Base-by-base conservation (phyloP, 2,797 vertebrate species). In the Epinephelus malabaricus region DNA sequence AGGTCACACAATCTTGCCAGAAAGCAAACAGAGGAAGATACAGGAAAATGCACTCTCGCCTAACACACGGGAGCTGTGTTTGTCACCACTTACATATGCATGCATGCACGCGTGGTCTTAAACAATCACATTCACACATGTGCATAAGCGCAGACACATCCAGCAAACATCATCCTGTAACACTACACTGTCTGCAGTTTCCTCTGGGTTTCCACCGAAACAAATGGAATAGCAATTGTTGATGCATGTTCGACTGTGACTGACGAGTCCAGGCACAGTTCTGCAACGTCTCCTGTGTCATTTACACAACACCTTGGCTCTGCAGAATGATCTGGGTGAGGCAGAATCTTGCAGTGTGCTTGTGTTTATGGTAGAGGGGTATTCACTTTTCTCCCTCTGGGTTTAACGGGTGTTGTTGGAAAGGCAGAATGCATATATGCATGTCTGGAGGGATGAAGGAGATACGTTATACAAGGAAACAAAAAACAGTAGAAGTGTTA, bases 1-100 rank as follows among this genome's bases (percentile, higher is more conserved):
- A 78, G 89, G 88, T 91, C 85, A 87, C 80, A 88, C 78, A 76
- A 78, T 84, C 78, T 80, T 86, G 73, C 77, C 69, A 79, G 46
- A 72, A 79, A 82, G 76, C 76, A 86, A 90, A 82, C 73, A 78
- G 64, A 74, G 61, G 69, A 89, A 83, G 30, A 67, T 76, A 72
- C 69, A 83, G 78, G 68, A 49, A 87, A 86, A 88, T 19, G 73
- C 71, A 79, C 51, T 77, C 23, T 38, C 34, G 70, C 74, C 62
- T 53, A 19, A 84, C 78, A 75, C 71, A 53, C 45, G 69, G 83
- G 72, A 89, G 64, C 62, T 58, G 64, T 50, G 23, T 83, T 79
- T 79, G 71, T 74, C 79, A 59, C 63, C 61, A 21, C 47, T 76
- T 62, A 23, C 49, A 80, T 59, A 25, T 68, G 43, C 38, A 76